Evolutionary conservation across 2,113 vertebrate genomes (phyloP).

Genomic region (Cebus imitator): DNA sequence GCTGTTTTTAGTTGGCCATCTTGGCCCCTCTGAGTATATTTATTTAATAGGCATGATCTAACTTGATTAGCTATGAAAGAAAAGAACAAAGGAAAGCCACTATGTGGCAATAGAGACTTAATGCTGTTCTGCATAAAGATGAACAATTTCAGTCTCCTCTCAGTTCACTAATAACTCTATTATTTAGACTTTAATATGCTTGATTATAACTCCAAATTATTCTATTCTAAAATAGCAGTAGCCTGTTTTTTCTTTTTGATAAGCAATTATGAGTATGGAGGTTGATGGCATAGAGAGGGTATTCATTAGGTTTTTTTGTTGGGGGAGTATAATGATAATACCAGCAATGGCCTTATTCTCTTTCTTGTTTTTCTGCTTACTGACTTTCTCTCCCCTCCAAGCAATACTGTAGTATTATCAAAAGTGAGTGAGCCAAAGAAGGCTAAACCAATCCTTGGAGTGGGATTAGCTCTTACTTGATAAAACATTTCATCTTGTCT

Average conservation of each 20-base stretch:
- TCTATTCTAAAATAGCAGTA: neutral
- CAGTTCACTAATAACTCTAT: neutral
- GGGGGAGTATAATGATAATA: neutral
- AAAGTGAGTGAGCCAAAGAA: neutral
- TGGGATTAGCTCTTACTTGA: neutral
- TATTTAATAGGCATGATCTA: neutral
- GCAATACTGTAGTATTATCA: neutral
- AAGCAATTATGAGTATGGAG: neutral
- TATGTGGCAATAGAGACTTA: neutral
- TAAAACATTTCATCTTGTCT: neutral
- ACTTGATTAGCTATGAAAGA: neutral
- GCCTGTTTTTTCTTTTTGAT: neutral
- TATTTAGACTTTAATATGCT: neutral
- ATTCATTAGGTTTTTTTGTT: neutral
- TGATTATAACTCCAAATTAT: neutral
- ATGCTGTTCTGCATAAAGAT: neutral
- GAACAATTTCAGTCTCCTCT: neutral
- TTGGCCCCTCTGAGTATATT: neutral
- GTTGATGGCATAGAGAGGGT: neutral
- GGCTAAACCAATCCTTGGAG: neutral
- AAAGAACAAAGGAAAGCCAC: neutral
- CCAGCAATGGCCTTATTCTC: neutral
- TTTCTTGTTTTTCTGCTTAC: neutral
- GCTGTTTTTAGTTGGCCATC: too few relatives aligned
- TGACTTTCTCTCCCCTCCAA: neutral